Percentiles rank a stretch among this genome's conserved stretches.
phyloP scores from a whole-genome alignment of 2,113 vertebrate species.

The zebrafish (Danio rerio) region GRCz12tu NC_133190.1:34299501-34300000 shows the following conservation, averaged over 20 bases:
- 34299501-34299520: too few relatives aligned
- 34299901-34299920: neutral
- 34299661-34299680: neutral
- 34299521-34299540: too few relatives aligned
- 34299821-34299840: neutral
- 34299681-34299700: slow-evolving; percentile 42
- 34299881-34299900: neutral
- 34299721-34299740: slow-evolving; percentile 1
- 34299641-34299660: neutral
- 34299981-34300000: neutral
- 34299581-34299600: neutral
- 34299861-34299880: neutral
- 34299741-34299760: neutral
- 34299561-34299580: too few relatives aligned
- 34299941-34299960: neutral
- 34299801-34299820: slow-evolving; percentile 6
- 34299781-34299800: slow-evolving; percentile 1
- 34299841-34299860: neutral
- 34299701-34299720: slow-evolving; percentile 47
- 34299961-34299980: neutral
- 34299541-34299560: too few relatives aligned
- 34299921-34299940: neutral
- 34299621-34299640: slow-evolving; percentile 24
- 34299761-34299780: neutral
- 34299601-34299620: neutral